Conservation (phyloP, 2,888 invertebrate species). For the Ochropleura plecta region DNA sequence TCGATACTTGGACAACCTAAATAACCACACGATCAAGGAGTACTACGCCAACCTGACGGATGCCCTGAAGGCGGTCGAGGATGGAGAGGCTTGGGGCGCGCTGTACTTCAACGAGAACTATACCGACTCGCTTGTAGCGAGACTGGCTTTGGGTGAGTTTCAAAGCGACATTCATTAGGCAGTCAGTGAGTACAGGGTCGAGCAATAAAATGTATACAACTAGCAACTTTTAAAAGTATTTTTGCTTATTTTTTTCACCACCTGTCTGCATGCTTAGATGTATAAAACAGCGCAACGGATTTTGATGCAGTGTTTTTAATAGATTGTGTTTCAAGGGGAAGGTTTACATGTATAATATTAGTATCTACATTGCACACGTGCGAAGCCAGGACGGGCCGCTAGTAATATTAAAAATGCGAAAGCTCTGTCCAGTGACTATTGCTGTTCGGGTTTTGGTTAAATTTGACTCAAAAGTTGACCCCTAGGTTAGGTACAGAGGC, state of each 20-base stretch:
- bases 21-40: conserved; percentile 92
- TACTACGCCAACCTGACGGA: conserved; percentile 92
- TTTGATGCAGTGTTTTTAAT: too few species aligned
- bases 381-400: not conserved
- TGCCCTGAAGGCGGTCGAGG: conserved; percentile 93
- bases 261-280: too few species aligned
- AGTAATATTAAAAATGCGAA: not conserved
- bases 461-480: not conserved
- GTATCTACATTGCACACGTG: too few species aligned
- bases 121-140: conserved; percentile 95
- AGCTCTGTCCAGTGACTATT: not conserved
- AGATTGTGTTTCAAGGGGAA: too few species aligned
- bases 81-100: conserved; percentile 97
- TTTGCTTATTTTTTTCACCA: too few species aligned
- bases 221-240: too few species aligned
- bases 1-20: conserved; percentile 94
- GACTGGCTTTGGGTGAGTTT: conserved; percentile 91
- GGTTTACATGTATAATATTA: too few species aligned
- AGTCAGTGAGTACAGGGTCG: not conserved
- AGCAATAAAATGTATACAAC: too few species aligned
- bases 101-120: conserved; percentile 97
- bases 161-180: not conserved
- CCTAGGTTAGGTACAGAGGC: not conserved
- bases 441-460: not conserved
- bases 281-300: too few species aligned